These are phyloP conservation scores for Ceuthmochares aereus DNA, from an alignment of 2,113 vertebrate species.

Conservation along the genomic window DNA sequence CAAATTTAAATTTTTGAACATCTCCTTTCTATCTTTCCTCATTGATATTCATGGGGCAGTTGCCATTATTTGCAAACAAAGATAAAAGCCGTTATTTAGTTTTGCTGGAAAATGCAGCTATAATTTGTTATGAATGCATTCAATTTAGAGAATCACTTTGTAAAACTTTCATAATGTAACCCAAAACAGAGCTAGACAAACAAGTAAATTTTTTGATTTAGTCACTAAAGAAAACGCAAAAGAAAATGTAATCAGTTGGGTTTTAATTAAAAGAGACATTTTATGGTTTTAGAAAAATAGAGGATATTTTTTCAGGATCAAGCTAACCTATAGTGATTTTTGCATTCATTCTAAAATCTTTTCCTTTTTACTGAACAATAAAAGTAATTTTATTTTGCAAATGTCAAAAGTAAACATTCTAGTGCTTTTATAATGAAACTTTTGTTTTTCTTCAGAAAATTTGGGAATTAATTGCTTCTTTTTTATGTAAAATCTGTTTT, in stretches of 20 bases:
- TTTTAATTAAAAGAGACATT: background rate
- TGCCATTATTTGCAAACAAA: conserved; percentile 20
- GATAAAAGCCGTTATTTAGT: background rate
- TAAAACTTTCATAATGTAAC: background rate
- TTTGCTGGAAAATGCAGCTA: conserved; percentile 13
- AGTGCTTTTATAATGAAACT: background rate
- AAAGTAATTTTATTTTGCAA: background rate
- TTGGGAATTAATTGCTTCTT: background rate
- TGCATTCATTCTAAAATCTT: background rate
- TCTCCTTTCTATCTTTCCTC: background rate
- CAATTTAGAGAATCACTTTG: background rate
- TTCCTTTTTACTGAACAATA: background rate
- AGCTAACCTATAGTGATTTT: background rate
- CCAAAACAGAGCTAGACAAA: background rate
- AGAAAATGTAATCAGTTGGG: background rate
- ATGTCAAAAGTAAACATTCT: background rate
- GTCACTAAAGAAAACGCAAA: background rate
- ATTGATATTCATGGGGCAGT: background rate
- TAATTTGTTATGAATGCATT: conserved; percentile 1
- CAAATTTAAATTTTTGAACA: conserved; percentile 16
- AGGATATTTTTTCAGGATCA: background rate
- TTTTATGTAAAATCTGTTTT: background rate
- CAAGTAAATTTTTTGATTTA: background rate
- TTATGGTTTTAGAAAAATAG: background rate
- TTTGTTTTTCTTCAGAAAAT: background rate